Percentiles rank a stretch among this genome's conserved stretches.
Evolutionary conservation across 2,113 vertebrate genomes (phyloP).

Genomic region (Clarias gariepinus): DNA sequence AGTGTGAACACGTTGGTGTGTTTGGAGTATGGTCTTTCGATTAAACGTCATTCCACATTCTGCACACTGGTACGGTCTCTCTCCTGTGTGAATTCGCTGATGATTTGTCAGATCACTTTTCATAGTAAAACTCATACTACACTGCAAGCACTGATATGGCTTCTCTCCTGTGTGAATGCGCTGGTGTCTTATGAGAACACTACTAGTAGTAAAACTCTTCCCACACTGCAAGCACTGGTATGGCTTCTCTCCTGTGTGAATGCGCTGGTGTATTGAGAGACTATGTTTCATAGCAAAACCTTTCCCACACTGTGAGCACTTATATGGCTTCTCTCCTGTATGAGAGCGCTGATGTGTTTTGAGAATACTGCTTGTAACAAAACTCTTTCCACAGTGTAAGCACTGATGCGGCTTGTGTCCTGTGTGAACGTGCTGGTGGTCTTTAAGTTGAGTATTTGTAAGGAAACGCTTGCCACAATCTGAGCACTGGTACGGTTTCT

Average conservation of each 20-base stretch:
- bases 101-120: background rate
- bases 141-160: background rate
- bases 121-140: background rate
- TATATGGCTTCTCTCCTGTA: no score
- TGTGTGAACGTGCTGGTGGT: no score
- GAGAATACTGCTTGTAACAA: no score
- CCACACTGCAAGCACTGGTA: background rate
- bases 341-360: no score
- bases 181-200: background rate
- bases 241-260: no score
- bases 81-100: background rate
- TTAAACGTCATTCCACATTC: background rate
- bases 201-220: background rate
- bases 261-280: no score
- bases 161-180: background rate
- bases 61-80: background rate
- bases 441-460: no score
- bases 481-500: no score
- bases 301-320: background rate
- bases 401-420: no score
- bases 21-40: background rate
- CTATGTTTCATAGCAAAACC: no score
- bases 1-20: background rate
- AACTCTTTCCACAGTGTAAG: no score
- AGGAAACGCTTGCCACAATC: no score